phyloP scores from a whole-genome alignment of 1,140 invertebrate genomes.

The Drosophila watanabei region DNA sequence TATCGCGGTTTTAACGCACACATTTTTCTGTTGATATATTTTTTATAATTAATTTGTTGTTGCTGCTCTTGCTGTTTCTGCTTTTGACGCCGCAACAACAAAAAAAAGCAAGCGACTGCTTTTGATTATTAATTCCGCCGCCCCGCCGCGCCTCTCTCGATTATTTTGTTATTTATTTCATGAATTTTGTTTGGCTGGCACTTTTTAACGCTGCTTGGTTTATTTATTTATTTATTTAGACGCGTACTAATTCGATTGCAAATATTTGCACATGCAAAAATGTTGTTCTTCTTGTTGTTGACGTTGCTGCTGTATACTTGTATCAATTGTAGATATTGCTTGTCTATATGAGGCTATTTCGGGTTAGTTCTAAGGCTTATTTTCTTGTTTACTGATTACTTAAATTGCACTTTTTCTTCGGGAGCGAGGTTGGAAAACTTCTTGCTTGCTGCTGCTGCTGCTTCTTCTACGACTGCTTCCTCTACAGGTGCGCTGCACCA shows the following conservation, averaged over 20 bases:
- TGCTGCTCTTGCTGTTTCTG: conserved; percentile 20
- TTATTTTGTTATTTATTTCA: conserved; percentile 30
- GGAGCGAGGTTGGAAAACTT: conserved; percentile 46
- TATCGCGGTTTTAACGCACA: conserved; percentile 50
- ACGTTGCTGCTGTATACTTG: background rate
- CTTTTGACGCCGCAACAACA: conserved; percentile 29
- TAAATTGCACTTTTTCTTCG: conserved; percentile 59
- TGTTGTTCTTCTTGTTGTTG: conserved; percentile 21
- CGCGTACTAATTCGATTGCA: conserved; percentile 71
- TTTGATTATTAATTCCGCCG: conserved; percentile 39
- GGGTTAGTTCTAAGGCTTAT: conserved; percentile 62
- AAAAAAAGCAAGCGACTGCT: conserved; percentile 19
- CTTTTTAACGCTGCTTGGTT: conserved; percentile 27
- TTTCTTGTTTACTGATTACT: conserved; percentile 43
- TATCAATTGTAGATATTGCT: conserved; percentile 52
- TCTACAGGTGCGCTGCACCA: conserved; percentile 23
- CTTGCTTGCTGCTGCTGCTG: conserved; percentile 14
- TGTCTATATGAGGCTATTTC: conserved; percentile 54
- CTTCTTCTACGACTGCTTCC: background rate
- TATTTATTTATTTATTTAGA: conserved; percentile 61
- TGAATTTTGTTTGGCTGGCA: conserved; percentile 35
- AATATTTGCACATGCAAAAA: conserved; percentile 61
- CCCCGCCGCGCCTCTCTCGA: conserved; percentile 4
- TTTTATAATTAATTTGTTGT: conserved; percentile 76
- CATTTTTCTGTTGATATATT: conserved; percentile 59